These are phyloP conservation scores for Zapornia atra DNA, from an alignment of 2,113 vertebrate species.

Conservation along the genomic window DNA sequence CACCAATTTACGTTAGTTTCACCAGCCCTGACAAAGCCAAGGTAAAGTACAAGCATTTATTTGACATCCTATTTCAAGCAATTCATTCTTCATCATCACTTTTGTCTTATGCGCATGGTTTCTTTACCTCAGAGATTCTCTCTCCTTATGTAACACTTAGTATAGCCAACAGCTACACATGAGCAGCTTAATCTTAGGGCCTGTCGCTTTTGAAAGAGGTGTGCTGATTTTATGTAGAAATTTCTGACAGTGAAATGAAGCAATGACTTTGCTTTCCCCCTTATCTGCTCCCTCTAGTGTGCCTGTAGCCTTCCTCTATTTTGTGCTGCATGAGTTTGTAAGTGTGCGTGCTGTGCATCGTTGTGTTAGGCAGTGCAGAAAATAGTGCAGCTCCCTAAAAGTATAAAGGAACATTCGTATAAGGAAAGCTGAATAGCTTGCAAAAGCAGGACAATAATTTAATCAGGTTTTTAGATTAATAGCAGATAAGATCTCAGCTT, in stretches of 20 bases:
- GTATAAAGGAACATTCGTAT: fast-evolving
- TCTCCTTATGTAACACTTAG: not conserved
- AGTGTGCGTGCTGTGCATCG: fast-evolving
- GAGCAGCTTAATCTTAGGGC: not conserved
- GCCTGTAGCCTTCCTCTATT: not conserved
- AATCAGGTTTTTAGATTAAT: not conserved
- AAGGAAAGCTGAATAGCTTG: not conserved
- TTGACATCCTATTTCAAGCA: not conserved
- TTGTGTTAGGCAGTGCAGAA: not conserved
- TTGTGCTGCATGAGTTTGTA: not conserved
- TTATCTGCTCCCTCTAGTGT: not conserved
- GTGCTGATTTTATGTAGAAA: not conserved
- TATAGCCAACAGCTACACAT: not conserved
- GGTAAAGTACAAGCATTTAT: not conserved
- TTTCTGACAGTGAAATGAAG: not conserved
- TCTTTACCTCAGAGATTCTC: not conserved
- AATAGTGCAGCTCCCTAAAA: not conserved
- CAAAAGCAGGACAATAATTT: not conserved
- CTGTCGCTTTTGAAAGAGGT: not conserved
- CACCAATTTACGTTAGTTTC: not conserved
- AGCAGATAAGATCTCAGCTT: not conserved
- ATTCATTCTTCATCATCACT: not conserved
- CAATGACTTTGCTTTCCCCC: not conserved
- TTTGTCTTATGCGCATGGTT: not conserved
- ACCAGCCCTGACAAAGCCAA: not conserved